A percentile compares a stretch with the other conserved stretches of the same genome.
Conservation (phyloP, 2,797 vertebrate genomes). For the Mus caroli region DNA sequence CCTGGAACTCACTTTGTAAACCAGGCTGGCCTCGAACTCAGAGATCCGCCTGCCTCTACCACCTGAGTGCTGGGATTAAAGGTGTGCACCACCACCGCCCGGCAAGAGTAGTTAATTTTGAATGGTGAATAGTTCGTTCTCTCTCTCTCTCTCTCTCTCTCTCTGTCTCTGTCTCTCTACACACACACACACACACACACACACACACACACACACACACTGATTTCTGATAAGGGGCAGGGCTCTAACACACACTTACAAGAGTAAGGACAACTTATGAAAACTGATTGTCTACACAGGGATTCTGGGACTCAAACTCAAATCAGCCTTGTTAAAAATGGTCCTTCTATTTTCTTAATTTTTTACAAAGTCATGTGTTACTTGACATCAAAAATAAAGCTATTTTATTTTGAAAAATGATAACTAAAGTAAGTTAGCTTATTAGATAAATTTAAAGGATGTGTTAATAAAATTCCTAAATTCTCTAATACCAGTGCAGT, state of each 20-base stretch:
- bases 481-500: not conserved
- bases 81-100: no score
- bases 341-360: conserved; percentile 13
- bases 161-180: no score
- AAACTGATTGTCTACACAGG: not conserved
- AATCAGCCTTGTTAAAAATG: not conserved
- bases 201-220: no score
- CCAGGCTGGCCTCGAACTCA: no score
- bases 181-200: no score
- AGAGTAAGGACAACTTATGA: not conserved
- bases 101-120: conserved; percentile 29
- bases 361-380: conserved; percentile 21
- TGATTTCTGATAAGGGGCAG: not conserved
- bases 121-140: not conserved
- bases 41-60: no score
- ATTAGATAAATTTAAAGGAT: conserved; percentile 45
- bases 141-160: no score
- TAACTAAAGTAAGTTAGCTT: conserved; percentile 44
- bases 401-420: conserved; percentile 5
- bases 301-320: not conserved
- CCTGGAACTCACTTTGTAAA: no score
- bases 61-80: no score
- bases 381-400: conserved; percentile 34
- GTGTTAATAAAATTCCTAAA: not conserved
- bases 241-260: not conserved